phyloP scores from a whole-genome alignment of 2,888 invertebrate genomes.

The Cheilosia vulpina region DNA sequence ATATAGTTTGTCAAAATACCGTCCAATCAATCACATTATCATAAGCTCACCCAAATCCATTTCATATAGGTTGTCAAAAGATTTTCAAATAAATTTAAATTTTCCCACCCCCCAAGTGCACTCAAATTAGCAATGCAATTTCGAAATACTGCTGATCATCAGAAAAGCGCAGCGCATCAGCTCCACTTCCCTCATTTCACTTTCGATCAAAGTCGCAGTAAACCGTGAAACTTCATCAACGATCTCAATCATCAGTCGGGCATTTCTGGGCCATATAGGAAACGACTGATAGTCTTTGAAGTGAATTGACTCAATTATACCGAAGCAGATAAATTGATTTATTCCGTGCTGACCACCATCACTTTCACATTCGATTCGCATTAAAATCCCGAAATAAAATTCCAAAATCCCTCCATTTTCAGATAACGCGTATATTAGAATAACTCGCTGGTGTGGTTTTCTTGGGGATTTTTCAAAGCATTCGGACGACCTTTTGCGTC shows the following conservation, averaged over 20 bases:
- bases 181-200: neutral
- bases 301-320: constrained; percentile 64
- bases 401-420: constrained; percentile 13
- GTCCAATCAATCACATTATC: no score
- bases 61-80: neutral
- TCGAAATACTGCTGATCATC: constrained; percentile 9
- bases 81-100: neutral
- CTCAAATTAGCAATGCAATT: constrained; percentile 63
- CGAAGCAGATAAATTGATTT: constrained; percentile 43
- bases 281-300: constrained; percentile 41
- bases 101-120: constrained; percentile 48
- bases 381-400: constrained; percentile 25
- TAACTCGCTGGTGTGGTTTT: constrained; percentile 2
- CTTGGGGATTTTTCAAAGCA: neutral
- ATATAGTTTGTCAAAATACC: no score
- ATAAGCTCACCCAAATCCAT: neutral
- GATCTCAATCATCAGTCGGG: constrained; percentile 37
- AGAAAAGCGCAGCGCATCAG: constrained; percentile 1
- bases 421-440: constrained; percentile 17
- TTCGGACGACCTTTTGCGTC: constrained; percentile 36
- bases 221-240: constrained; percentile 35
- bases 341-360: neutral
- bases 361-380: constrained; percentile 23
- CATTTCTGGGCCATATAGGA: constrained; percentile 34
- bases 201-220: constrained; percentile 13